These are phyloP conservation scores for Aspidoscelis tigris DNA, from an alignment of 2,113 vertebrate species.

Conservation along the genomic window DNA sequence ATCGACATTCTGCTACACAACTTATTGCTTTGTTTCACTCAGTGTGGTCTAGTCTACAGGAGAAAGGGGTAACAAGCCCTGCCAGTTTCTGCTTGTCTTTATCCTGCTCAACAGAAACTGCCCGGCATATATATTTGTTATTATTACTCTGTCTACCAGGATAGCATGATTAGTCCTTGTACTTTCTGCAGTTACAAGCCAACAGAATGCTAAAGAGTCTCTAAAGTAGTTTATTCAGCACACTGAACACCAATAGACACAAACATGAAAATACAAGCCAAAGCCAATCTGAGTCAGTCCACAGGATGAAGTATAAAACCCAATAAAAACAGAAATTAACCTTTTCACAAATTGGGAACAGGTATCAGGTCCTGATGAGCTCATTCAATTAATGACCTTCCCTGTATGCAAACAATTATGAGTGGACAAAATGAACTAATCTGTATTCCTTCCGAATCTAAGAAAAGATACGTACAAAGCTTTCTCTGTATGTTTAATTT, in stretches of 20 bases:
- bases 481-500: constrained; percentile 42
- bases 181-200: constrained; percentile 26
- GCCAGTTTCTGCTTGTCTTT: constrained; percentile 39
- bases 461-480: constrained; percentile 43
- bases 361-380: constrained; percentile 44
- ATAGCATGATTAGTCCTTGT: constrained; percentile 35
- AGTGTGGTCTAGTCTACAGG: constrained; percentile 29
- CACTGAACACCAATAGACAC: constrained; percentile 39
- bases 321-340: constrained; percentile 57
- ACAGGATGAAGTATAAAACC: constrained; percentile 58
- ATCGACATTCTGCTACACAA: constrained; percentile 13
- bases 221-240: constrained; percentile 44
- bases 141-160: constrained; percentile 22
- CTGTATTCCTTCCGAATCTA: constrained; percentile 62
- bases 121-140: not conserved
- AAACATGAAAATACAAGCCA: constrained; percentile 34
- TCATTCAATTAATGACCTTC: constrained; percentile 66
- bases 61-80: constrained; percentile 40
- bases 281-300: constrained; percentile 25
- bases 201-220: constrained; percentile 40
- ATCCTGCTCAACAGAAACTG: constrained; percentile 45
- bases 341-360: constrained; percentile 51
- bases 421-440: constrained; percentile 63
- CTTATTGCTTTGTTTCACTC: constrained; percentile 32
- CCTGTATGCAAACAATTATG: constrained; percentile 64